A percentile compares a stretch with the other conserved stretches of the same genome.
Conservation (phyloP, 2,797 vertebrate species). For the Hypotaenidia philippensis region DNA sequence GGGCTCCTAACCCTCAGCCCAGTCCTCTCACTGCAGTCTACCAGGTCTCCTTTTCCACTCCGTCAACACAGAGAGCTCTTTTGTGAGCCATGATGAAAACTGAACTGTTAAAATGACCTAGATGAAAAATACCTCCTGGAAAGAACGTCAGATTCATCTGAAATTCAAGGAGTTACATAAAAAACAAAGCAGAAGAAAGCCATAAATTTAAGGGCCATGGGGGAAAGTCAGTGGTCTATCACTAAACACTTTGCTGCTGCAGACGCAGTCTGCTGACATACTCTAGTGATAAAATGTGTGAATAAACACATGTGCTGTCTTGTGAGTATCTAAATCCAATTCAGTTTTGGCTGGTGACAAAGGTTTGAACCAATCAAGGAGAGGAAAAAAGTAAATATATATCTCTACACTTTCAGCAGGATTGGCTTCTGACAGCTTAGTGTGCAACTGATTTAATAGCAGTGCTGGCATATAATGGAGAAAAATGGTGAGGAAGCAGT, state of each 20-base stretch:
- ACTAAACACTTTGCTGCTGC: background rate
- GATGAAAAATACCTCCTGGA: background rate
- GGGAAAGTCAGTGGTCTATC: background rate
- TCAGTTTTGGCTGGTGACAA: background rate
- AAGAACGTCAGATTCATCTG: background rate
- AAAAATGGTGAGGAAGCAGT: background rate
- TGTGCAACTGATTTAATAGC: background rate
- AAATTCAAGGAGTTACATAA: background rate
- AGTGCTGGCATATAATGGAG: background rate
- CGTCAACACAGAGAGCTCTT: background rate
- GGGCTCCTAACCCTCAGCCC: background rate
- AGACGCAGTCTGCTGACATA: background rate
- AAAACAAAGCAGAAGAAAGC: background rate
- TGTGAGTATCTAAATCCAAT: background rate
- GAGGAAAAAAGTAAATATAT: accelerated
- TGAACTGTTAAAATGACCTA: background rate
- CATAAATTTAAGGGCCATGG: background rate
- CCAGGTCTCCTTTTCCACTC: background rate
- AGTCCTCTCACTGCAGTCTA: background rate
- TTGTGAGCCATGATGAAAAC: background rate
- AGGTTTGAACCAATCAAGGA: background rate
- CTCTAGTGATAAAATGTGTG: background rate
- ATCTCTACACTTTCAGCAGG: background rate
- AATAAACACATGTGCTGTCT: background rate
- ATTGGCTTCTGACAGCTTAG: background rate